A percentile compares a stretch with the other conserved stretches of the same genome.
These are phyloP conservation scores for Orius insidiosus DNA, from an alignment of 1,140 invertebrate species.

Conservation along the genomic window DNA sequence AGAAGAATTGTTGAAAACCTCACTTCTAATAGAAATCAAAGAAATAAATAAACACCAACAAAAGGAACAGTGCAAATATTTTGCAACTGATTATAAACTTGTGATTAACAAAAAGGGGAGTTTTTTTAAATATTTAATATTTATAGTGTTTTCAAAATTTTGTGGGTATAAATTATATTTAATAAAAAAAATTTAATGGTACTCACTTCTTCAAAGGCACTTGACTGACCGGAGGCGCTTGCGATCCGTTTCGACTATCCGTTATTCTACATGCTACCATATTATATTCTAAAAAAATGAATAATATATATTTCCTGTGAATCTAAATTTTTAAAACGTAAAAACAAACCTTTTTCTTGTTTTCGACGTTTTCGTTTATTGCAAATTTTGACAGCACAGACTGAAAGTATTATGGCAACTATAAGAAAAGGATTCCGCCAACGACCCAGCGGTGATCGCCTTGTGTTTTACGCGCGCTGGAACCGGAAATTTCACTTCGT, in stretches of 20 bases:
- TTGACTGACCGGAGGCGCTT: slow-evolving; percentile 70
- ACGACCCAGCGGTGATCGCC: slow-evolving; percentile 84
- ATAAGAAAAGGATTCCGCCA: slow-evolving; percentile 90
- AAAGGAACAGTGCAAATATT: no score
- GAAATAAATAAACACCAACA: no score
- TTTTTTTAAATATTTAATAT: not conserved
- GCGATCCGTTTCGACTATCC: slow-evolving; percentile 70
- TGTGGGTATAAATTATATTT: slow-evolving; percentile 4
- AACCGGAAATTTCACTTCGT: slow-evolving; percentile 70
- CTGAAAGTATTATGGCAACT: slow-evolving; percentile 85
- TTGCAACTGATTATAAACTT: no score
- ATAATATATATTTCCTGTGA: no score
- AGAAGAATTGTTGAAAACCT: no score
- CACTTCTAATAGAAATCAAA: no score
- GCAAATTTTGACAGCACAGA: slow-evolving; percentile 92
- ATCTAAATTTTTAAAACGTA: no score
- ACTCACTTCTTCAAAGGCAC: slow-evolving; percentile 96
- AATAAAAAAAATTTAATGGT: slow-evolving; percentile 8
- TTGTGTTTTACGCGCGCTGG: slow-evolving; percentile 78
- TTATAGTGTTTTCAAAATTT: slow-evolving; percentile 6
- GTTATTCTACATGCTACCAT: slow-evolving; percentile 91
- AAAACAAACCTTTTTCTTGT: slow-evolving; percentile 89
- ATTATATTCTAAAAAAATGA: slow-evolving; percentile 88
- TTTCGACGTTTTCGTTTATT: slow-evolving; percentile 89
- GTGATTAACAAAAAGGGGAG: no score